Conservation (phyloP, 2,113 vertebrate species). For the Psilopogon haemacephalus region DNA sequence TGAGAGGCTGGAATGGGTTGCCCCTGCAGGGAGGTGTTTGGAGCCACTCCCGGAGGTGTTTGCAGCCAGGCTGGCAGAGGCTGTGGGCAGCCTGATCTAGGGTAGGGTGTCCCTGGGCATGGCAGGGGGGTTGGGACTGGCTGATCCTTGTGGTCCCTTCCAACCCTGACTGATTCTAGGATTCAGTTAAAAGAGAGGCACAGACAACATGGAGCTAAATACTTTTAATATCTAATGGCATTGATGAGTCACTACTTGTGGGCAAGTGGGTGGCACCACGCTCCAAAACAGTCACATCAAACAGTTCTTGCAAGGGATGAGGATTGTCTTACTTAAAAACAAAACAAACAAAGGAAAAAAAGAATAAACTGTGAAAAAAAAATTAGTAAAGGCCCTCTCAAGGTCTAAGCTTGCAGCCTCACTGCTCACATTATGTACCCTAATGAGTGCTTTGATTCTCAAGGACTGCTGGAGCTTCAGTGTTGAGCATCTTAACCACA, state of each 20-base stretch:
- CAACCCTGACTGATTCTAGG: too few species aligned
- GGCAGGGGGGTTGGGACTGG: too few species aligned
- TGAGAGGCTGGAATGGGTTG: too few species aligned
- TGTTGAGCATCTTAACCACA: not conserved
- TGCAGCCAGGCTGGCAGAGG: too few species aligned
- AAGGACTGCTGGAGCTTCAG: not conserved
- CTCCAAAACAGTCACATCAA: not conserved
- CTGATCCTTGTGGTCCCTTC: too few species aligned
- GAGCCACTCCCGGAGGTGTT: too few species aligned
- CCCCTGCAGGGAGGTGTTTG: too few species aligned
- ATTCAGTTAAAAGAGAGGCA: not conserved
- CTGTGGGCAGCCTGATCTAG: too few species aligned
- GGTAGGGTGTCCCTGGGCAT: too few species aligned
- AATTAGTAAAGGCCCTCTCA: not conserved
- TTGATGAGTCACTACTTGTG: not conserved
- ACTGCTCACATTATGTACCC: not conserved
- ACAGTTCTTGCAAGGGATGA: not conserved
- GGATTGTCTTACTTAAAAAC: not conserved
- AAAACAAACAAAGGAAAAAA: not conserved
- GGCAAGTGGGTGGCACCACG: not conserved
- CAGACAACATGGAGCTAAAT: not conserved
- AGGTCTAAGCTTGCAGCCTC: not conserved
- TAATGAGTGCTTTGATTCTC: not conserved
- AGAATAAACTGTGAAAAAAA: not conserved
- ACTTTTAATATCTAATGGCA: not conserved